Percentiles rank a stretch among this genome's conserved stretches.
These are phyloP conservation scores for Fistularia tabacaria DNA, from an alignment of 2,797 vertebrate species.

Conservation along the genomic window DNA sequence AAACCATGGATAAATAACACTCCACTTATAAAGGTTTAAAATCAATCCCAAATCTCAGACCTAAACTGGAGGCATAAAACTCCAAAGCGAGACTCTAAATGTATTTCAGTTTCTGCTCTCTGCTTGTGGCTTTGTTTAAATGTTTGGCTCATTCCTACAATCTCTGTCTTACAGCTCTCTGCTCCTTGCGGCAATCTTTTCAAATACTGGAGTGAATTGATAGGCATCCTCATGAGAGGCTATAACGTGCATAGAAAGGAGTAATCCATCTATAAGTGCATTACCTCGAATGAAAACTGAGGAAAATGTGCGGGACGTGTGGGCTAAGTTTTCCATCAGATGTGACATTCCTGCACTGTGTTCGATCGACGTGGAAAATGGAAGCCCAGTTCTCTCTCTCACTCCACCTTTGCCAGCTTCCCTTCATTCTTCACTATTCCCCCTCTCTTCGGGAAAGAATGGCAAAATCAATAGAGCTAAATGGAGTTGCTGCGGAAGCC, in stretches of 20 bases:
- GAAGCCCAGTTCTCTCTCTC: conserved; percentile 31
- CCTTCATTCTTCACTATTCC: conserved; percentile 45
- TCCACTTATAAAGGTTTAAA: conserved; percentile 32
- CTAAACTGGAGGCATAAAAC: conserved; percentile 9
- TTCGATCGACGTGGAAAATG: conserved; percentile 52
- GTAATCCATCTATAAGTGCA: conserved; percentile 46
- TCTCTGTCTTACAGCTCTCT: conserved; percentile 1
- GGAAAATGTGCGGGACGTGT: conserved; percentile 12
- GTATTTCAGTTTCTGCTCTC: neutral
- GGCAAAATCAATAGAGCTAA: conserved; percentile 79
- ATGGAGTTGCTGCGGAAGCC: conserved; percentile 74
- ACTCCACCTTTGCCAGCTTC: conserved; percentile 41
- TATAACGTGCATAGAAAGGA: conserved; percentile 37
- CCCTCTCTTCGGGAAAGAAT: conserved; percentile 58
- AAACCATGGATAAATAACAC: conserved; percentile 17
- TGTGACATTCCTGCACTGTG: conserved; percentile 55
- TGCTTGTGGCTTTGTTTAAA: conserved; percentile 10
- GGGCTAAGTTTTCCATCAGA: conserved; percentile 41
- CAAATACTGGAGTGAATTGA: conserved; percentile 20
- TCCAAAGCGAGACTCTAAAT: too few species aligned
- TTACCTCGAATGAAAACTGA: conserved; percentile 30
- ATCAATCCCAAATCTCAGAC: conserved; percentile 28
- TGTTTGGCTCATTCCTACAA: neutral
- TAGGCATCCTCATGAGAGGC: conserved; percentile 10
- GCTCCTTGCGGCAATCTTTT: conserved; percentile 9